Conservation (phyloP, 2,888 invertebrate genomes). For the Phortica okadai region DNA sequence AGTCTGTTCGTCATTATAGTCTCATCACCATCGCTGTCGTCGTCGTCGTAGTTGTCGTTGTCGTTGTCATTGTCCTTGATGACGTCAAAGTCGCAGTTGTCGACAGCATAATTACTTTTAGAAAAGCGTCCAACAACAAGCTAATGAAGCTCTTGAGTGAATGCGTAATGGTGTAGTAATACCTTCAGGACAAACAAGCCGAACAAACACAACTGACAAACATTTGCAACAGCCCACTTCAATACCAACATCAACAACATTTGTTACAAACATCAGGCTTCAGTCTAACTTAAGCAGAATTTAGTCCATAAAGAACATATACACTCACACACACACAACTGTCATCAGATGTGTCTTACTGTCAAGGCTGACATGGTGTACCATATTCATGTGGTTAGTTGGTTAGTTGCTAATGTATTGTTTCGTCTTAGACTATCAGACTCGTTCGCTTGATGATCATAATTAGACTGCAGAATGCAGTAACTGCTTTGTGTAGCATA, state of each 20-base stretch:
- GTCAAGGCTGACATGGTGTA: neutral
- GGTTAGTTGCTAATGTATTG: neutral
- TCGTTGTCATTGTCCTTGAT: neutral
- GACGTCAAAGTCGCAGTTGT: neutral
- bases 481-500: too few relatives aligned
- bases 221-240: too few relatives aligned
- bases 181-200: conserved; percentile 52
- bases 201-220: conserved; percentile 27
- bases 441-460: conserved; percentile 18
- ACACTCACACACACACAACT: conserved; percentile 6
- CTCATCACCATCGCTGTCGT: neutral
- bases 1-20: neutral
- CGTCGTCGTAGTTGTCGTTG: neutral
- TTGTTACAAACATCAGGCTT: too few relatives aligned
- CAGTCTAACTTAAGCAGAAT: too few relatives aligned
- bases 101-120: conserved; percentile 59
- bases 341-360: neutral
- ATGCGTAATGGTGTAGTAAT: conserved; percentile 70
- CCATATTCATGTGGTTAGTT: neutral
- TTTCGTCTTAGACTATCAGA: conserved; percentile 1
- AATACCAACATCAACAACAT: neutral
- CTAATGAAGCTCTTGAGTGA: conserved; percentile 70
- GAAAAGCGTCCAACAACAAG: conserved; percentile 64
- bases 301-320: neutral
- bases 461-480: conserved; percentile 27